Evolutionary conservation across 2,113 vertebrate species (phyloP), one percentile per base, ranked within the genome.

Genomic region (Ochotona princeps): DNA sequence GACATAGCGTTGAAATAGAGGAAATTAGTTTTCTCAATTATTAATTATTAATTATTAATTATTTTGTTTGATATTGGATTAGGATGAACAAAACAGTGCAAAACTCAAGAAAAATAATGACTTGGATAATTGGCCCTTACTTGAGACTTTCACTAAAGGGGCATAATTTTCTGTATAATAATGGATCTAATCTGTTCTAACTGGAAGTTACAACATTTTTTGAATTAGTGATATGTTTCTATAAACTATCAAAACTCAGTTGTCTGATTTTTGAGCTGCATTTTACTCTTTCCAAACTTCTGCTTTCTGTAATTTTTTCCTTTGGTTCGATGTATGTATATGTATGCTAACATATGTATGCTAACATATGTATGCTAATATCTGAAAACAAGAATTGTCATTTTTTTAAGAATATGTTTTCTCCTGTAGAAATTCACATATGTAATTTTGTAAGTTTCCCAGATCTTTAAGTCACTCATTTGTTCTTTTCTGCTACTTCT

Each of bases 101-200:
- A 80, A 90, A 79, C 69, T 72, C 75, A 84, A 92, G 5, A 63
- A 92, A 96, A 92, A 86, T 54, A 83, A 79, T 66, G 20, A 82
- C 25, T 88, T 13, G 0, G 18, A 23, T 84, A 87, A 87, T 89
- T 32, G 73, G 6, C 2, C 92, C n/a, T 49, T 84, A 18, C 21
- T 60, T 83, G 51, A 87, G 11, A 35, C 8, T 85, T 95, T 83
- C n/a, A 5, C 2, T 38, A 47, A 66, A 80, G 13, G 30, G 54
- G 21, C 49, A 65, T 20, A 86, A 7, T 18, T 80, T 83, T 65
- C 17, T 87, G 44, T 72, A 26, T 15, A 30, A 8, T 74, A 72
- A 80, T 47, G 38, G 76, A 61, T 92, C 72, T 72, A 4, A 61
- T 84, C 17, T 87, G 44, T 66, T 87, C 23, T 65, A 61, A 74